Evolutionary conservation across 2,888 invertebrate species (phyloP).

Genomic region (Cenopis cana): DNA sequence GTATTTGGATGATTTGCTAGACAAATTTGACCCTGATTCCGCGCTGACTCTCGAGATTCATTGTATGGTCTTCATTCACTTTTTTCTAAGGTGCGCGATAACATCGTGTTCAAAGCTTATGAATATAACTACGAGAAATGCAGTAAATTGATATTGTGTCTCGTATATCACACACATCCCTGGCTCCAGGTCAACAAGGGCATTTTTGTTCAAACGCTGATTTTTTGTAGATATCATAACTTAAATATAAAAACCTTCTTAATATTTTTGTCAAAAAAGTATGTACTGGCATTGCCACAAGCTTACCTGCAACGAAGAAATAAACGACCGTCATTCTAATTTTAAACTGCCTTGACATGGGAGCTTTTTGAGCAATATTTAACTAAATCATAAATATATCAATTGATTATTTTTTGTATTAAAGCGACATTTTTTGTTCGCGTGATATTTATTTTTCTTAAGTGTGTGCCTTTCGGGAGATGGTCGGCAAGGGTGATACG

Average conservation of each 20-base stretch:
- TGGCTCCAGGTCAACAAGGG: background rate
- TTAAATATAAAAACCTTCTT: too few species aligned
- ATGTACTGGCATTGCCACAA: background rate
- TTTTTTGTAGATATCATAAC: background rate
- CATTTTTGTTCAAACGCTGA: background rate
- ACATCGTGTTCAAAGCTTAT: constrained; percentile 52
- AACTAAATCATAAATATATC: constrained; percentile 55
- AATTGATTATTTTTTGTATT: constrained; percentile 58
- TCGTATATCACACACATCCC: background rate
- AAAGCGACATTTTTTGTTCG: constrained; percentile 52
- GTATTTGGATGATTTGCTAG: constrained; percentile 73
- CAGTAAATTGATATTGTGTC: constrained; percentile 15
- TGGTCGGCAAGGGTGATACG: constrained; percentile 75
- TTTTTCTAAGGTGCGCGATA: constrained; percentile 66
- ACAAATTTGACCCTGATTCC: constrained; percentile 81
- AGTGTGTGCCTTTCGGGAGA: constrained; percentile 49
- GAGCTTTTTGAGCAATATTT: constrained; percentile 67
- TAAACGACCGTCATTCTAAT: constrained; percentile 63
- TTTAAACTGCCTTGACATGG: constrained; percentile 62
- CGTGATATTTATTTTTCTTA: constrained; percentile 52
- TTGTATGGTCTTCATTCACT: constrained; percentile 76
- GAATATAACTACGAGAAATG: constrained; percentile 37
- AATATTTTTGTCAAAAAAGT: too few species aligned
- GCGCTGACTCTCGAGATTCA: constrained; percentile 68
- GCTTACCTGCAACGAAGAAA: constrained; percentile 45